phyloP scores from a whole-genome alignment of 2,888 invertebrate genomes.

The Dicyrtoma fusca region DNA sequence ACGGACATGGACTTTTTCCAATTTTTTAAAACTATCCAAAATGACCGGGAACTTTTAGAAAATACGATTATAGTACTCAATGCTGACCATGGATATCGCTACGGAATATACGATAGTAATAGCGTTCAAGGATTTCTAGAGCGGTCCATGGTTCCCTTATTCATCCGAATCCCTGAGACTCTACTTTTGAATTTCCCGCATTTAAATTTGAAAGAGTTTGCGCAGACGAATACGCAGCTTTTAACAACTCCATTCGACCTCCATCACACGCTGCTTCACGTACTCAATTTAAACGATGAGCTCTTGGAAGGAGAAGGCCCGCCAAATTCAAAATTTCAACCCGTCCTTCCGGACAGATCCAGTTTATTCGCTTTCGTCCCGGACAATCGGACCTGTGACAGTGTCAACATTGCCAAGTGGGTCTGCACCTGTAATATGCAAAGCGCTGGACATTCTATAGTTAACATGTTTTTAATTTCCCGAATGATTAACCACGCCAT shows the following conservation, averaged over 20 bases:
- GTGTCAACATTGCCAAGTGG: background rate
- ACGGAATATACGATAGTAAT: conserved; percentile 69
- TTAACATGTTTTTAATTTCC: too few relatives aligned
- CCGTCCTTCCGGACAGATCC: background rate
- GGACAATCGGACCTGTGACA: conserved; percentile 12
- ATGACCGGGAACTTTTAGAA: conserved; percentile 64
- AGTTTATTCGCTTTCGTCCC: conserved; percentile 20
- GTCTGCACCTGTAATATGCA: conserved; percentile 23
- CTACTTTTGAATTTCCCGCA: conserved; percentile 64
- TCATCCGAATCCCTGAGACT: conserved; percentile 57
- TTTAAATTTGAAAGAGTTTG: conserved; percentile 64
- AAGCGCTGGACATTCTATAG: background rate
- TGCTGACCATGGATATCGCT: conserved; percentile 79
- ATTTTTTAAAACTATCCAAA: conserved; percentile 62
- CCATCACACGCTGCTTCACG: conserved; percentile 65
- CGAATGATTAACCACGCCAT: too few relatives aligned
- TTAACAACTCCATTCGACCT: conserved; percentile 77
- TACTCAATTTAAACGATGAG: background rate
- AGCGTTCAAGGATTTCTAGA: conserved; percentile 74
- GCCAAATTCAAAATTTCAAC: too few relatives aligned
- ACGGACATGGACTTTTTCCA: conserved; percentile 68
- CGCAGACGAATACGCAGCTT: conserved; percentile 68
- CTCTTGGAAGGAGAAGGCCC: too few relatives aligned
- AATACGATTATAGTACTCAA: conserved; percentile 71
- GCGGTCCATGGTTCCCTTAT: conserved; percentile 59